phyloP scores from a whole-genome alignment of 2,888 invertebrate species.

The Reticulitermes lucifugus region DNA sequence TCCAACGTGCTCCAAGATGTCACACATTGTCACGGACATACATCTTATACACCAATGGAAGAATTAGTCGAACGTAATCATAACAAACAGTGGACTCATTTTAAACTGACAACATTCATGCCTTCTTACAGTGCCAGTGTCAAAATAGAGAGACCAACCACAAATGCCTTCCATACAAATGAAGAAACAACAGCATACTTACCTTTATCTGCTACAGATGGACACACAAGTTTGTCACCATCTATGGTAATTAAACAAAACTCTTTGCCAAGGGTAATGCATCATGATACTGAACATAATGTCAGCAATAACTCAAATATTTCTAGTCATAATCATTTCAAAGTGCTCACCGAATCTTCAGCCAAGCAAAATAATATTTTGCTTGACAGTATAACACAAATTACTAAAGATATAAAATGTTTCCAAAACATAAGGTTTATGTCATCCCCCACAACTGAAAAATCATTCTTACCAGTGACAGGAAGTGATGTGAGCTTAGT shows the following conservation, averaged over 20 bases:
- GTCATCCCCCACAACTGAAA: background rate
- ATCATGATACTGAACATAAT: too few relatives aligned
- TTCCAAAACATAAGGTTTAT: too few relatives aligned
- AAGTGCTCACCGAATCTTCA: too few relatives aligned
- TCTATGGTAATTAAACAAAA: too few relatives aligned
- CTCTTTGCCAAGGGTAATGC: background rate
- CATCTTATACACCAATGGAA: background rate
- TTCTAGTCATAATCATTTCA: too few relatives aligned
- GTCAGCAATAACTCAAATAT: too few relatives aligned
- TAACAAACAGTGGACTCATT: background rate
- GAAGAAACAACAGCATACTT: background rate
- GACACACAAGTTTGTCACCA: background rate
- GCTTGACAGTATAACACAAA: too few relatives aligned
- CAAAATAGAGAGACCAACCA: background rate
- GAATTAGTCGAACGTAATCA: background rate
- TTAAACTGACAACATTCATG: background rate
- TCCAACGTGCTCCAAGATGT: conserved; percentile 13
- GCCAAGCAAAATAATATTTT: too few relatives aligned
- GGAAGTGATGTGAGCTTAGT: background rate
- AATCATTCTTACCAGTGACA: background rate
- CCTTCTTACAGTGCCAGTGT: background rate
- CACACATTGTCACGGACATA: background rate
- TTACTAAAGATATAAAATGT: too few relatives aligned
- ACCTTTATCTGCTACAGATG: background rate
- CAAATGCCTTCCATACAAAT: background rate